Percentiles rank a stretch among this genome's conserved stretches.
These are phyloP conservation scores for Anneissia japonica DNA, from an alignment of 35 echinoderm and acorn worm genomes.

Conservation along the genomic window DNA sequence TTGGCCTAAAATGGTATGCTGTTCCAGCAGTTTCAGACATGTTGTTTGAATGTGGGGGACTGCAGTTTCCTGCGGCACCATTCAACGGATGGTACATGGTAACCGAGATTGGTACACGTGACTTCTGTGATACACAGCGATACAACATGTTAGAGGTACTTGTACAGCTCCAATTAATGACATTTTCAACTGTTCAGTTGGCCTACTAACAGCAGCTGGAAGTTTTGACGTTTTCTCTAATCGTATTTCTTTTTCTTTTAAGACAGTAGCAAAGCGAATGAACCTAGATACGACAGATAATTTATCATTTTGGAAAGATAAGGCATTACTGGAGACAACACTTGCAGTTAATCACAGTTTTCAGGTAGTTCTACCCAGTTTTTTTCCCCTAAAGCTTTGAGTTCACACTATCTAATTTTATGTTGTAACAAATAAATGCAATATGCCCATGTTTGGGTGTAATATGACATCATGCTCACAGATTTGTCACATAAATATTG, in stretches of 20 bases:
- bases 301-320: constrained; percentile 12
- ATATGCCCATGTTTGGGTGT: too few species aligned
- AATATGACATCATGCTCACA: too few species aligned
- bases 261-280: background rate
- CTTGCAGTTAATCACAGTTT: constrained; percentile 8
- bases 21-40: constrained; percentile 13
- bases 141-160: constrained; percentile 39
- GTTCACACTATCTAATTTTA: too few species aligned
- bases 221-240: too few species aligned
- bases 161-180: too few species aligned
- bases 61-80: constrained; percentile 13
- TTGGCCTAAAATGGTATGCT: constrained; percentile 27
- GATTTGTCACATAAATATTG: too few species aligned
- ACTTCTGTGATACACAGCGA: constrained; percentile 3
- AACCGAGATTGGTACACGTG: constrained; percentile 14
- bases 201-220: too few species aligned
- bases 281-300: background rate
- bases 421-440: too few species aligned
- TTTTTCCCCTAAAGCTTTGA: too few species aligned
- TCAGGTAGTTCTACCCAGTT: too few species aligned
- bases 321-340: background rate
- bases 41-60: constrained; percentile 21
- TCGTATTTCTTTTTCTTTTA: too few species aligned
- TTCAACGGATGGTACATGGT: constrained; percentile 44
- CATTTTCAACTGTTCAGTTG: too few species aligned